Evolutionary conservation across 92 coral and sea anemone genomes (phyloP).

Genomic region (Montipora capitata): DNA sequence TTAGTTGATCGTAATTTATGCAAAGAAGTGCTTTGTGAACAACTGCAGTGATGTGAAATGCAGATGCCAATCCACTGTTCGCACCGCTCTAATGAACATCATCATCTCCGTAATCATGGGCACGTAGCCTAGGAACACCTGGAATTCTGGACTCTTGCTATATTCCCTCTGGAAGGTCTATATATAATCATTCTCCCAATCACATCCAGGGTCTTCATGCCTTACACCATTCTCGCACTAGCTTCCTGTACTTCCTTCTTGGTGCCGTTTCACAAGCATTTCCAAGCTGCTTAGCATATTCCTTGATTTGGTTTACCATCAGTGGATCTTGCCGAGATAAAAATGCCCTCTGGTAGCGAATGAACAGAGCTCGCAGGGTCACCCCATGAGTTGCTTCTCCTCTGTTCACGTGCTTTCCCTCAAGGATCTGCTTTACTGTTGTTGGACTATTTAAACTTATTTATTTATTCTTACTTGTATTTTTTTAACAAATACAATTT

Average conservation of each 20-base stretch:
- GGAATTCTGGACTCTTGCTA: slow-evolving; percentile 43
- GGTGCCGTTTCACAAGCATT: slow-evolving; percentile 9
- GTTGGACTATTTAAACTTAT: too few relatives aligned
- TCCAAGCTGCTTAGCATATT: slow-evolving; percentile 26
- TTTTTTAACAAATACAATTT: too few relatives aligned
- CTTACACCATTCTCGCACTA: slow-evolving; percentile 14
- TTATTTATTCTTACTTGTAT: too few relatives aligned
- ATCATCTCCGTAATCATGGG: slow-evolving; percentile 63
- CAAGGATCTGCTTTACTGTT: too few relatives aligned
- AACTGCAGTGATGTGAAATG: slow-evolving; percentile 59
- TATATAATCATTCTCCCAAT: slow-evolving; percentile 18
- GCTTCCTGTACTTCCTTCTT: slow-evolving; percentile 23
- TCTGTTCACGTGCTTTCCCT: slow-evolving; percentile 59
- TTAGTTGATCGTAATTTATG: slow-evolving; percentile 44
- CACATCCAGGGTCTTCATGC: slow-evolving; percentile 22
- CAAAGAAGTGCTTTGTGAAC: slow-evolving; percentile 57
- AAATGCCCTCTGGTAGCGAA: slow-evolving; percentile 56
- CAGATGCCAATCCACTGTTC: slow-evolving; percentile 73
- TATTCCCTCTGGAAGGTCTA: slow-evolving; percentile 23
- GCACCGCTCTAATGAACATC: slow-evolving; percentile 64
- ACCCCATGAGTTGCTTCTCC: slow-evolving; percentile 46
- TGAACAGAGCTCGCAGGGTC: slow-evolving; percentile 40
- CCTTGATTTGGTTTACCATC: slow-evolving; percentile 11
- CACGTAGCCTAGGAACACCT: slow-evolving; percentile 52
- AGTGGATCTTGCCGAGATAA: slow-evolving; percentile 28